A percentile compares a stretch with the other conserved stretches of the same genome.
Evolutionary conservation across 2,113 vertebrate genomes (phyloP).

Genomic region (Chlorocebus sabaeus): DNA sequence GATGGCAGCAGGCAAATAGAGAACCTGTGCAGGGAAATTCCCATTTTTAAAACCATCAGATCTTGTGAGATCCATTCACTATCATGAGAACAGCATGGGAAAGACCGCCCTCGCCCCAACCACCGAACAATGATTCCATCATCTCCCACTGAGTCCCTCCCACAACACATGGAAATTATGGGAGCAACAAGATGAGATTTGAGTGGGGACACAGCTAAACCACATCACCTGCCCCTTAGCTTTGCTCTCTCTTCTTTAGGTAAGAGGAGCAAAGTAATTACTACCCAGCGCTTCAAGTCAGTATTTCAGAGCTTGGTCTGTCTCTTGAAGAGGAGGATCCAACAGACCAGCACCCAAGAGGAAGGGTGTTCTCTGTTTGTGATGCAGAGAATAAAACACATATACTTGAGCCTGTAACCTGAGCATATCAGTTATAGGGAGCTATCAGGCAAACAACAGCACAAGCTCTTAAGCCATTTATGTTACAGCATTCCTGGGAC

Average conservation of each 20-base stretch:
- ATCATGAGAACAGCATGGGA: no score
- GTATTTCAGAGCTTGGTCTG: neutral
- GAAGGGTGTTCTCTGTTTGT: neutral
- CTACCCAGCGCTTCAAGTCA: neutral
- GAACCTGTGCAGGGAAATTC: no score
- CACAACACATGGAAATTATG: no score
- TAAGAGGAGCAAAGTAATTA: neutral
- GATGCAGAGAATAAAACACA: neutral
- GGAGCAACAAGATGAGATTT: no score
- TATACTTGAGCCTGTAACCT: neutral
- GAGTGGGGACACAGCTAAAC: no score
- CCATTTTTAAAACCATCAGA: no score
- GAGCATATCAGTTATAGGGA: neutral
- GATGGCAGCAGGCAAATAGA: no score
- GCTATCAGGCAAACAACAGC: neutral
- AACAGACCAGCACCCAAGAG: neutral
- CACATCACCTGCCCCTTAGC: neutral
- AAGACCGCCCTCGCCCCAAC: no score
- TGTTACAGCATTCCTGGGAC: neutral
- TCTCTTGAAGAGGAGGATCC: neutral
- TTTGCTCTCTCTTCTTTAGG: neutral
- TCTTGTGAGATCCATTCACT: no score
- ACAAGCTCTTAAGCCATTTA: neutral
- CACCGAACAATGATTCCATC: no score
- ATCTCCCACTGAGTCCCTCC: no score